Conservation (phyloP, 2,113 vertebrate genomes). For the Podarcis muralis region DNA sequence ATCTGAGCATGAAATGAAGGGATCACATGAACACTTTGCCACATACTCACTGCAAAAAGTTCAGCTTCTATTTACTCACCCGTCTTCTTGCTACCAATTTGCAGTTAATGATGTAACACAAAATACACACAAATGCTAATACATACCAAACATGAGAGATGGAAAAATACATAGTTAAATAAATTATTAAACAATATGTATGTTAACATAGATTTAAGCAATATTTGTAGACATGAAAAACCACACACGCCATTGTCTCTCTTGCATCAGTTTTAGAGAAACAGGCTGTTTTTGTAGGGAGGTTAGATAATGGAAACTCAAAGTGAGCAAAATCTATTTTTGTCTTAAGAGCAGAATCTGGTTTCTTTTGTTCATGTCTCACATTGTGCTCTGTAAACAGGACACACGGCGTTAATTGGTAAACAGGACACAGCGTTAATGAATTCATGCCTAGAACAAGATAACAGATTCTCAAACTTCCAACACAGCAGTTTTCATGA, state of each 20-base stretch:
- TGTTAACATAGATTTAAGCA: neutral
- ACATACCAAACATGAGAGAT: neutral
- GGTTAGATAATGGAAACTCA: neutral
- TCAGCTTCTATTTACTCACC: neutral
- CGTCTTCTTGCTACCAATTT: neutral
- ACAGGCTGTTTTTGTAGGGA: neutral
- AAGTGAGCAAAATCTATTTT: fast-evolving
- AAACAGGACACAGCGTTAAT: neutral
- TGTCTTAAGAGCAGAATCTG: neutral
- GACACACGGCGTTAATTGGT: constrained; percentile 1
- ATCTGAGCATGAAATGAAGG: neutral
- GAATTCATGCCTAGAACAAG: neutral
- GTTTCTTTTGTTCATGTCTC: constrained; percentile 12
- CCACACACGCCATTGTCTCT: constrained; percentile 4
- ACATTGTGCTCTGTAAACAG: constrained; percentile 11
- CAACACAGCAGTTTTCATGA: neutral
- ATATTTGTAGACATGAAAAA: constrained; percentile 27
- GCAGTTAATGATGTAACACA: neutral
- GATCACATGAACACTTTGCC: too few relatives aligned
- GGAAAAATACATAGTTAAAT: neutral
- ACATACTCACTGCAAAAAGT: neutral
- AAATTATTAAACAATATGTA: neutral
- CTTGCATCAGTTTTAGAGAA: constrained; percentile 52
- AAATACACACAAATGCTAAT: neutral
- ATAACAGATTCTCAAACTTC: neutral